phyloP scores from a whole-genome alignment of 2,113 vertebrate species.

The Ancistrus triradiatus region DNA sequence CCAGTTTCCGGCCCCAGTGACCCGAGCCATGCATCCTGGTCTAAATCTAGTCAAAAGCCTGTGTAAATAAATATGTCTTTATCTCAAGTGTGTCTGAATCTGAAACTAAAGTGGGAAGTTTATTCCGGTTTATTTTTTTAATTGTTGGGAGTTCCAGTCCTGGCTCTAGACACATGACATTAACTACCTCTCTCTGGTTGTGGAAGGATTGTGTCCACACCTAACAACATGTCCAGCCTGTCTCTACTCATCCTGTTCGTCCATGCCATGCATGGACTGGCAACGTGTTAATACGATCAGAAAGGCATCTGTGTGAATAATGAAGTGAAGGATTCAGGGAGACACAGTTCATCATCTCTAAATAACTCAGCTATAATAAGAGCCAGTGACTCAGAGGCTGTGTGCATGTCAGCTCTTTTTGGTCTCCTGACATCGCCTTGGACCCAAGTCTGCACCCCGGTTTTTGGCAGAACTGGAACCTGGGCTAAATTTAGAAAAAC shows the following conservation, averaged over 20 bases:
- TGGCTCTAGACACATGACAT: too few relatives aligned
- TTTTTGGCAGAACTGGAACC: constrained; percentile 48
- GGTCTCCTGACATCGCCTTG: constrained; percentile 31
- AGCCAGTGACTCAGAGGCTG: constrained; percentile 36
- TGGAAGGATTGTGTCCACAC: constrained; percentile 13
- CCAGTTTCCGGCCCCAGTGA: too few relatives aligned
- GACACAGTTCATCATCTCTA: constrained; percentile 35
- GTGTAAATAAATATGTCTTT: too few relatives aligned
- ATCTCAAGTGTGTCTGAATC: too few relatives aligned
- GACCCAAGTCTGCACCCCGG: constrained; percentile 23
- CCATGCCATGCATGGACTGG: constrained; percentile 7
- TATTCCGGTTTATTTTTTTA: too few relatives aligned
- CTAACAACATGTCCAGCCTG: constrained; percentile 22
- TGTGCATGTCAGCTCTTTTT: constrained; percentile 42
- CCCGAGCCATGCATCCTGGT: too few relatives aligned
- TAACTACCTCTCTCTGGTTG: too few relatives aligned
- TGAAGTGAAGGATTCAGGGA: constrained; percentile 33
- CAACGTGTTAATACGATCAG: constrained; percentile 33
- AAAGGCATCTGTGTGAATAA: constrained; percentile 39
- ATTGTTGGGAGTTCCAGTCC: too few relatives aligned
- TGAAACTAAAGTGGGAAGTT: too few relatives aligned
- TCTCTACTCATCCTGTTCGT: constrained; percentile 12
- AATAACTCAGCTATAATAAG: constrained; percentile 39
- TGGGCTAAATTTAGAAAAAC: constrained; percentile 58
- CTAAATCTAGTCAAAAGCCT: too few relatives aligned